Evolutionary conservation across 2,888 invertebrate genomes (phyloP), one percentile per base, ranked within the genome.

Genomic region (Bombyx huttoni): DNA sequence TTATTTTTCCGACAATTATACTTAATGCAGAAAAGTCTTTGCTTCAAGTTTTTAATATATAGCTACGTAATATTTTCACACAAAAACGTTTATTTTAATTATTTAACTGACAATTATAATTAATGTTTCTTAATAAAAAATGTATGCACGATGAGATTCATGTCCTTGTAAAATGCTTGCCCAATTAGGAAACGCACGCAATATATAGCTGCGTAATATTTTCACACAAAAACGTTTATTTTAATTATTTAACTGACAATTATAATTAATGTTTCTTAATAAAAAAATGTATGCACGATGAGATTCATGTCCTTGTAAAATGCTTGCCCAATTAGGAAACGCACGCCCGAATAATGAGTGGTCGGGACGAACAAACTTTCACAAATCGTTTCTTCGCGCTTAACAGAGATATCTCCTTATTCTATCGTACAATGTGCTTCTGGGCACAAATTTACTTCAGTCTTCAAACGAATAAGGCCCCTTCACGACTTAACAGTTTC

Each of bases 361-460:
- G 57, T 56, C 52, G 50, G 58, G 62, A 58, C 52, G 50, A 58
- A 62, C 58, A 52, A 65, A 62, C 64, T 68, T 68, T 67, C 63
- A 59, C 59, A 56, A 56, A 40, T 12, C 40, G 7, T 40, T 40
- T 12, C 40, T 40, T 12, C 1, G 40, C 3, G 40, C 12, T 40
- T 40, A 40, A 12, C 12, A 40, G 40, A 40, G 7, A 40, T 40
- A 40, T 33, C 24, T 8, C 34, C 8, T 7, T 50, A 46, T 33
- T 13, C 46, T 34, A 13, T 13, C 12, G 46, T 45, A 24, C 45
- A 45, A 8, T 24, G 7, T 24, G 3, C 46, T 12, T 46, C 9
- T 33, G 9, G 13, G 13, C 47, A 46, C 50, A 34, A 12, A 46
- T 13, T 51, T 47, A 51, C 13, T 34, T 46, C 14, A 50, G 51